These are phyloP conservation scores for Sarcophaga bullata DNA, from an alignment of 1,140 invertebrate species.

Conservation along the genomic window DNA sequence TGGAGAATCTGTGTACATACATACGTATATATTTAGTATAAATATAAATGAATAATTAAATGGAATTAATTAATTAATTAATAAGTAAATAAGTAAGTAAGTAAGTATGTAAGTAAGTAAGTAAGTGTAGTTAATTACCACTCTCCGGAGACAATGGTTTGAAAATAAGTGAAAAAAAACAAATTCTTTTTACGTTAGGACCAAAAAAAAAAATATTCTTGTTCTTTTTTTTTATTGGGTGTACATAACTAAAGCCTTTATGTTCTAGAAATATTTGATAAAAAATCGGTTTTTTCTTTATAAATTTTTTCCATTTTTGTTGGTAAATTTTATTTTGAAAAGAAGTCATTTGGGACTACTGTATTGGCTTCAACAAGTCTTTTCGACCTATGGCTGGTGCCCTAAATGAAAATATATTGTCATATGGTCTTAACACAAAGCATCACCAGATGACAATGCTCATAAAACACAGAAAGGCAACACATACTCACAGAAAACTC, in stretches of 20 bases:
- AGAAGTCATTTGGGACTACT: too few species aligned
- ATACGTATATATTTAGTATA: slow-evolving; percentile 10
- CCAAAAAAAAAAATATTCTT: slow-evolving; percentile 23
- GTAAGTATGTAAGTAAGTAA: slow-evolving; percentile 32
- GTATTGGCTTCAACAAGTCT: too few species aligned
- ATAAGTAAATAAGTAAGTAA: slow-evolving; percentile 28
- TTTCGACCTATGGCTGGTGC: too few species aligned
- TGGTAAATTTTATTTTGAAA: background rate
- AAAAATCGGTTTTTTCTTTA: background rate
- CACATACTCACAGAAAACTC: too few species aligned
- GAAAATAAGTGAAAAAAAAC: background rate
- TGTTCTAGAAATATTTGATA: background rate
- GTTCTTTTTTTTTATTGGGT: background rate
- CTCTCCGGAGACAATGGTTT: background rate
- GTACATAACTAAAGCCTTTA: background rate
- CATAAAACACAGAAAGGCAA: too few species aligned
- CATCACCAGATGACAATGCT: too few species aligned
- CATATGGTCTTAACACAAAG: too few species aligned
- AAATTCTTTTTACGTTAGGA: slow-evolving; percentile 33
- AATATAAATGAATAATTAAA: background rate
- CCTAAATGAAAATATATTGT: too few species aligned
- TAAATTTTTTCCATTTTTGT: background rate
- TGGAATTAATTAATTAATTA: background rate
- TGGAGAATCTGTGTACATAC: slow-evolving; percentile 13
- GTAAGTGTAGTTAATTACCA: slow-evolving; percentile 34